Evolutionary conservation across 2,797 vertebrate genomes (phyloP), one percentile per base, ranked within the genome.

Genomic region (Hyperoplus lanceolatus): DNA sequence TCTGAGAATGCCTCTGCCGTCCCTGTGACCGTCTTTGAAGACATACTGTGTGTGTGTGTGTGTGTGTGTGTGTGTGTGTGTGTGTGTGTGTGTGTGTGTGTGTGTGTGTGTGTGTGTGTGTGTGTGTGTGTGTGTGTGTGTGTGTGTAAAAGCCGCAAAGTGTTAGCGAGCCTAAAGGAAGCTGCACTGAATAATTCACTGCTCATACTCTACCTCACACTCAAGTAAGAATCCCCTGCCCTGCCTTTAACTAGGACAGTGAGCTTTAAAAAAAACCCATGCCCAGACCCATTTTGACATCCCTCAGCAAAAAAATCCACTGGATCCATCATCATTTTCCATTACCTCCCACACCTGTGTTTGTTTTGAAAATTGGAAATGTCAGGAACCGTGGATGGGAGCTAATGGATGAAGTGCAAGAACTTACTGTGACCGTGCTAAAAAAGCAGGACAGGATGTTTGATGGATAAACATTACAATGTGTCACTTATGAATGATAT

Each of bases 161-260:
- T 72, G 84, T 67, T 77, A 75, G 80, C 78, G 68, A 43, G 88
- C 77, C 89, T 84, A 79, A 88, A 90, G 86, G 82, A 91, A 90
- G 80, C 83, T 61, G 78, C 82, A 55, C 75, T 93, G 85, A 95
- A 94, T 95, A 90, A 96, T 95, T 95, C 86, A 95, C 88, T 71
- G 84, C 82, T 81, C 59, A 84, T 79, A 88, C 85, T 90, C 78
- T 51, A 80, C 80, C 88, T 87, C 83, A 88, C 83, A 80, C 82
- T 91, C 72, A 76, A 83, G 77, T 48, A 80, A 82, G 49, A 89
- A 87, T 84, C 81, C 80, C 70, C 75, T 80, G 45, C 69, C 50
- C 56, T 66, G 74, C 58, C 77, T 58, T 29, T 91, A 95, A 94
- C 89, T 91, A 90, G 88, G 91, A 89, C 89, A 89, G 65, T 69